These are phyloP conservation scores for Novumbra hubbsi DNA, from an alignment of 2,797 vertebrate species.

Conservation along the genomic window DNA sequence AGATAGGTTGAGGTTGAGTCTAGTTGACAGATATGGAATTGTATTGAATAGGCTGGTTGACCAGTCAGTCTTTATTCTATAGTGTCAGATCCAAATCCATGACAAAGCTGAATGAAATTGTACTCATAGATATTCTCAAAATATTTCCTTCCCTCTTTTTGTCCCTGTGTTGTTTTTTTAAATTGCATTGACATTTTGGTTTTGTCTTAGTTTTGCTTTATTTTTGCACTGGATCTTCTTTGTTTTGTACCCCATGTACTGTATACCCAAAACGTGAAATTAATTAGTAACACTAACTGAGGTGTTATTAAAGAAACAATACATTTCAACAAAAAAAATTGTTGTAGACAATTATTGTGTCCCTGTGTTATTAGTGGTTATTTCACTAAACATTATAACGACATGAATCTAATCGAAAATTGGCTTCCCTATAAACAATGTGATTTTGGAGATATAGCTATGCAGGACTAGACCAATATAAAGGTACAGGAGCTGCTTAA, in stretches of 20 bases:
- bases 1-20: neutral
- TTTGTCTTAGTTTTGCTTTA: constrained; percentile 13
- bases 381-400: neutral
- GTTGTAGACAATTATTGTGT: constrained; percentile 13
- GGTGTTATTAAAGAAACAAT: constrained; percentile 51
- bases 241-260: constrained; percentile 46
- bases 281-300: constrained; percentile 36
- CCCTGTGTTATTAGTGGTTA: constrained; percentile 8
- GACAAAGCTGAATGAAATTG: neutral
- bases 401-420: neutral
- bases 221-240: constrained; percentile 61
- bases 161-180: neutral
- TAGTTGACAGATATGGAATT: neutral
- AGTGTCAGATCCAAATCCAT: neutral
- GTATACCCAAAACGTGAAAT: constrained; percentile 42
- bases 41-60: neutral
- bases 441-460: too few relatives aligned
- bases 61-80: neutral
- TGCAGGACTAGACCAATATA: too few relatives aligned
- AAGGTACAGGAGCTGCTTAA: too few relatives aligned
- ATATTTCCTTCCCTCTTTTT: neutral
- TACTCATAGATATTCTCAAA: constrained; percentile 15
- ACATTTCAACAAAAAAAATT: constrained; percentile 21
- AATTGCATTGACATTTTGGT: constrained; percentile 10
- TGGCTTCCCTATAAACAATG: too few relatives aligned